Base-by-base conservation (phyloP, 2,113 vertebrate species). In the Paedocypris sp. region DNA sequence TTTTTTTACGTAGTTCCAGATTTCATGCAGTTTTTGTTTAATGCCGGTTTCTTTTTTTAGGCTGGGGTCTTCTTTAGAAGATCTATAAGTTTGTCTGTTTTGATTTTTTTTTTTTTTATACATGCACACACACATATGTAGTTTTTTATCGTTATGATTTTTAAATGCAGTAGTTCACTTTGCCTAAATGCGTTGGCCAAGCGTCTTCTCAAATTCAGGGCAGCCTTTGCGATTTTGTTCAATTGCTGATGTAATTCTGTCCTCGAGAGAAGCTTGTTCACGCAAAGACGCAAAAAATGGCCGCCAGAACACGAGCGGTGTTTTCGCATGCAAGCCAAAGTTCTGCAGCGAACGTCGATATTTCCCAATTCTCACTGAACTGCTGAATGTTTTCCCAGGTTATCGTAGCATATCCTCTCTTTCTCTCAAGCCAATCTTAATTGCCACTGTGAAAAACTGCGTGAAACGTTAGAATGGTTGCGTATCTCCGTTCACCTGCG, bases 241-340 rank as follows among this genome's bases (percentile, higher is more conserved):
- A 53, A 42, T 56, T 18, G 26, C 15, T 13, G 45, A 11, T 60
- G 51, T 53, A 41, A 56, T n/a, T n/a, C n/a, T n/a, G n/a, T n/a
- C n/a, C n/a, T n/a, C n/a, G n/a, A n/a, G n/a, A n/a, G n/a, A n/a
- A n/a, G n/a, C n/a, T n/a, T n/a, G n/a, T n/a, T n/a, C n/a, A n/a
- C n/a, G n/a, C n/a, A n/a, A n/a, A n/a, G n/a, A n/a, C n/a, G n/a
- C n/a, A n/a, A n/a, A n/a, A n/a, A n/a, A n/a, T n/a, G n/a, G n/a
- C n/a, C n/a, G n/a, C n/a, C n/a, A n/a, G n/a, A n/a, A n/a, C n/a
- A n/a, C n/a, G n/a, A n/a, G n/a, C n/a, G n/a, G n/a, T n/a, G n/a
- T n/a, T n/a, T n/a, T n/a, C n/a, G n/a, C n/a, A n/a, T n/a, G n/a
- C 33, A 70, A 66, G 64, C 64, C 70, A 68, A 73, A 73, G 67